A percentile compares a stretch with the other conserved stretches of the same genome.
Evolutionary conservation across 2,888 invertebrate species (phyloP).

Genomic region (Tachina lurida): DNA sequence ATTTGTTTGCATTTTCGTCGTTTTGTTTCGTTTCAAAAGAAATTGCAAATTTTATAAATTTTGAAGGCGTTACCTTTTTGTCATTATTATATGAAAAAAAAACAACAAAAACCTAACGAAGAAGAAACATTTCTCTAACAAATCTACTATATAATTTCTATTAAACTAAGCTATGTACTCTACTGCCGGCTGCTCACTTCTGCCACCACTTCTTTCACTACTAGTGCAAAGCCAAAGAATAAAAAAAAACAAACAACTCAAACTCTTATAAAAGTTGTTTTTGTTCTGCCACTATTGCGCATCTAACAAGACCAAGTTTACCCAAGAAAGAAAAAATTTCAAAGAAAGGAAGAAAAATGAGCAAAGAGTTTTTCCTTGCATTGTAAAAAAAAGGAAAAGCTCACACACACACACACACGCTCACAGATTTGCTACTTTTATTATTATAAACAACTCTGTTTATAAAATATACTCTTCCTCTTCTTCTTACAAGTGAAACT

Average conservation of each 20-base stretch:
- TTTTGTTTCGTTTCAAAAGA: slow-evolving; percentile 64
- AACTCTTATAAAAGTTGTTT: slow-evolving; percentile 50
- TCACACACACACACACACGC: background rate
- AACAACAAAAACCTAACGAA: slow-evolving; percentile 39
- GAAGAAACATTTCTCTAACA: slow-evolving; percentile 65
- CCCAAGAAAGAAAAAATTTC: slow-evolving; percentile 22
- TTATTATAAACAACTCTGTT: slow-evolving; percentile 58
- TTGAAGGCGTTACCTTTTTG: slow-evolving; percentile 81
- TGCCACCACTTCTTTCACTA: slow-evolving; percentile 32
- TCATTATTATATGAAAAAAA: slow-evolving; percentile 63
- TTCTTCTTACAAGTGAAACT: slow-evolving; percentile 8
- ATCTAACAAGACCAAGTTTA: slow-evolving; percentile 59
- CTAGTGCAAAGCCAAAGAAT: slow-evolving; percentile 12
- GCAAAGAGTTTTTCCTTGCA: slow-evolving; percentile 56
- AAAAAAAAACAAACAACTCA: slow-evolving; percentile 37
- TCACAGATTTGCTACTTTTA: background rate
- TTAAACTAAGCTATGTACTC: slow-evolving; percentile 35
- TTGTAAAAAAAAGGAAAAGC: slow-evolving; percentile 29
- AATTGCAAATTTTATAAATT: slow-evolving; percentile 75
- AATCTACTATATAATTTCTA: slow-evolving; percentile 60
- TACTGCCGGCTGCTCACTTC: slow-evolving; percentile 40
- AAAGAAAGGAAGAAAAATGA: slow-evolving; percentile 63
- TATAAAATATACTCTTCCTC: slow-evolving; percentile 12
- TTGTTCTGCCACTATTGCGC: slow-evolving; percentile 67
- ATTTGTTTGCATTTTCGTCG: slow-evolving; percentile 55